Conservation (phyloP, 2,888 invertebrate genomes). For the Bombylius major region DNA sequence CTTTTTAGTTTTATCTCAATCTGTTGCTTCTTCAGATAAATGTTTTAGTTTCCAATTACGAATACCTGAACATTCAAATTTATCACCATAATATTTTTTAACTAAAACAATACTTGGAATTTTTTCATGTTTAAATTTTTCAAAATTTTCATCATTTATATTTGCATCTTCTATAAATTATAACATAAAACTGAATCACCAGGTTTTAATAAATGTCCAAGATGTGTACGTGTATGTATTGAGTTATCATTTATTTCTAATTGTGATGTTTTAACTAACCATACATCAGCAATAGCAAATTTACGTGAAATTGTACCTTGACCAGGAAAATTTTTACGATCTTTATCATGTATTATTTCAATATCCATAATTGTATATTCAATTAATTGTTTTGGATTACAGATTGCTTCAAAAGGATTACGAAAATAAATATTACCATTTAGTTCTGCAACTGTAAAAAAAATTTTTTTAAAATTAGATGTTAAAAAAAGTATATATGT, state of each 20-base stretch:
- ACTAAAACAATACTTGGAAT: conserved; percentile 91
- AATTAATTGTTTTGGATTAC: conserved; percentile 78
- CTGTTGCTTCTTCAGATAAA: conserved; percentile 55
- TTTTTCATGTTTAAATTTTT: conserved; percentile 54
- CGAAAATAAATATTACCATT: conserved; percentile 72
- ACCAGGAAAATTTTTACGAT: conserved; percentile 69
- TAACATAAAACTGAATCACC: conserved; percentile 91
- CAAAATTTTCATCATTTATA: conserved; percentile 79
- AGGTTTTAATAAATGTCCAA: conserved; percentile 83
- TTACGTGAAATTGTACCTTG: conserved; percentile 77
- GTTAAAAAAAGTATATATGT: too few relatives aligned
- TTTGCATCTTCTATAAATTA: conserved; percentile 82
- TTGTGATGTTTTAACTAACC: conserved; percentile 80
- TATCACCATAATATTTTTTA: conserved; percentile 77
- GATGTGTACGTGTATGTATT: conserved; percentile 80
- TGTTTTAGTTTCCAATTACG: conserved; percentile 88
- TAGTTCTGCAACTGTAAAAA: conserved; percentile 69
- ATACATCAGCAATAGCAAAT: conserved; percentile 85
- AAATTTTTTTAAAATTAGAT: not conserved
- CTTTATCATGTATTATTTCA: conserved; percentile 48
- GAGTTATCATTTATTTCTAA: conserved; percentile 70
- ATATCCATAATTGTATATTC: conserved; percentile 94
- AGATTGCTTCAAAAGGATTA: conserved; percentile 73
- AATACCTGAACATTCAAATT: conserved; percentile 53
- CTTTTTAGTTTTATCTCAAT: conserved; percentile 49